These are phyloP conservation scores for Pseudolaguvia tuberculata DNA, from an alignment of 2,113 vertebrate genomes.

Conservation along the genomic window DNA sequence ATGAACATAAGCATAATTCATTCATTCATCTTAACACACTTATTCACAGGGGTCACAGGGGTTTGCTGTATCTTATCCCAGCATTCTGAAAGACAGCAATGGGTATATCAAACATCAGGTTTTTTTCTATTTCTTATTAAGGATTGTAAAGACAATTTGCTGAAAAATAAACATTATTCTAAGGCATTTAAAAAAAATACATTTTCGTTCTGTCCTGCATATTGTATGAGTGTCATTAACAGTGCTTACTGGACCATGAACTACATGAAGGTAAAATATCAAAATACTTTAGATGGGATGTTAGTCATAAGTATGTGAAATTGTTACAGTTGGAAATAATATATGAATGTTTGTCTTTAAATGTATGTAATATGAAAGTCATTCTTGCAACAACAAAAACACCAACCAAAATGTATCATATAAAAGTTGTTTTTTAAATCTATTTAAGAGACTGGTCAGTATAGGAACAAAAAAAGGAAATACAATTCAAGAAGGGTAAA, in stretches of 20 bases:
- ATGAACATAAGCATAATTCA: too few species aligned
- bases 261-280: conserved; percentile 17
- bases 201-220: neutral
- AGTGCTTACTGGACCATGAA: conserved; percentile 12
- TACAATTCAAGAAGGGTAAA: conserved; percentile 19
- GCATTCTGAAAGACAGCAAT: too few species aligned
- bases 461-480: neutral
- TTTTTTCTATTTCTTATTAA: neutral
- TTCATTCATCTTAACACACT: too few species aligned
- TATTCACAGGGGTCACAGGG: too few species aligned
- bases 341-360: neutral
- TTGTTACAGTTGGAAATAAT: neutral
- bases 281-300: neutral
- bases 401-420: neutral
- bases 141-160: neutral
- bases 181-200: conserved; percentile 12
- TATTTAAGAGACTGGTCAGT: neutral
- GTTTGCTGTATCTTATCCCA: too few species aligned
- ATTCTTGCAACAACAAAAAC: neutral
- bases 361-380: neutral
- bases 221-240: conserved; percentile 28
- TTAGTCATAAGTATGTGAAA: neutral
- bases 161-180: neutral
- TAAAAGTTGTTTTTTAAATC: neutral
- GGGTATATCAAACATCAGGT: neutral